Conservation (phyloP, 1,140 invertebrate genomes). For the Cyrtorhinus lividipennis region DNA sequence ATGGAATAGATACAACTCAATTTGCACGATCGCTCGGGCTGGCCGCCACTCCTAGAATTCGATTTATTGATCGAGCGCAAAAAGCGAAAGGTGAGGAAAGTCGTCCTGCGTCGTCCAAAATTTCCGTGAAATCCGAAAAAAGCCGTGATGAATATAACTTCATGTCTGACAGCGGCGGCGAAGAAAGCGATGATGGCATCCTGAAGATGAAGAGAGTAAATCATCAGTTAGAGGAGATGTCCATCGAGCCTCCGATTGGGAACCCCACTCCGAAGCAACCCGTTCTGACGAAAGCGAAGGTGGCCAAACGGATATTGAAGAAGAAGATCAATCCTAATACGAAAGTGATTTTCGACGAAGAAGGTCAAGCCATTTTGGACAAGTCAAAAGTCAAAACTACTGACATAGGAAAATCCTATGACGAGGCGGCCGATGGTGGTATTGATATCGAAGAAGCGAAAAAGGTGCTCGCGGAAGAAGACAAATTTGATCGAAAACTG, state of each 20-base stretch:
- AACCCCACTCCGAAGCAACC: slow-evolving; percentile 45
- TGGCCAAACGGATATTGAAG: slow-evolving; percentile 74
- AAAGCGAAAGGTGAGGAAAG: slow-evolving; percentile 31
- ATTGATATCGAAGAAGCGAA: slow-evolving; percentile 68
- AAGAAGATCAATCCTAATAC: slow-evolving; percentile 77
- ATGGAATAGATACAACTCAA: slow-evolving; percentile 56
- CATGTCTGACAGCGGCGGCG: background rate
- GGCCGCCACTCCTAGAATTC: slow-evolving; percentile 65
- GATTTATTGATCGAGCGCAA: slow-evolving; percentile 56
- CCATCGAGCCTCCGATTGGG: slow-evolving; percentile 26
- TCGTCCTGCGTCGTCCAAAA: slow-evolving; percentile 28
- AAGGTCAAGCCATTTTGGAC: slow-evolving; percentile 45
- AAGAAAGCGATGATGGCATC: slow-evolving; percentile 38
- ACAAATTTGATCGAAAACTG: slow-evolving; percentile 68
- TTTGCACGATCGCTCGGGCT: slow-evolving; percentile 79
- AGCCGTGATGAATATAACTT: slow-evolving; percentile 18
- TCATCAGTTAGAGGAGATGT: slow-evolving; percentile 25
- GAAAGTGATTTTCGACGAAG: slow-evolving; percentile 65
- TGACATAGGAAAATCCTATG: slow-evolving; percentile 38
- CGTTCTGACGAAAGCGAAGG: slow-evolving; percentile 59
- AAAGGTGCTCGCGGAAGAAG: slow-evolving; percentile 55
- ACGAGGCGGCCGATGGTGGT: slow-evolving; percentile 48
- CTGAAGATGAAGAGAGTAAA: slow-evolving; percentile 46
- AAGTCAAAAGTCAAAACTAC: slow-evolving; percentile 46
- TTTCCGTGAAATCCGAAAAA: slow-evolving; percentile 21